Conservation (phyloP, 2,888 invertebrate genomes). For the Apamea sordens region DNA sequence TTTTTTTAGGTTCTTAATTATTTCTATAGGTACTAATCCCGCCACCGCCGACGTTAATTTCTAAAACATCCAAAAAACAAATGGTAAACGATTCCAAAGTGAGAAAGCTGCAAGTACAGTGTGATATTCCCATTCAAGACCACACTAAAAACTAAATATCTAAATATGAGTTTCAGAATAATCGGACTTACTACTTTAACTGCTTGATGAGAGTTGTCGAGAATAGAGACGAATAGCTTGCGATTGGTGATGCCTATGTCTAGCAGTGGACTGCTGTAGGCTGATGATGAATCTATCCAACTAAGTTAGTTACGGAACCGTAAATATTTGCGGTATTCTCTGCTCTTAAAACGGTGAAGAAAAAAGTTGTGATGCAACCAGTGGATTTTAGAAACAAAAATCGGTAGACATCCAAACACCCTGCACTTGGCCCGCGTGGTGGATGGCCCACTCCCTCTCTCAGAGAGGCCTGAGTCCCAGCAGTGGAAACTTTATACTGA, state of each 20-base stretch:
- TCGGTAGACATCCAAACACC: neutral
- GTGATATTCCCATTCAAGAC: slow-evolving; percentile 1
- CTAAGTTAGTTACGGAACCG: neutral
- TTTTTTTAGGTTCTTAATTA: no score
- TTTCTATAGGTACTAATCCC: neutral
- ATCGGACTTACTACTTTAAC: neutral
- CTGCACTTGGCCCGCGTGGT: neutral
- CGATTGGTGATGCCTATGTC: neutral
- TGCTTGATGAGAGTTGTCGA: neutral
- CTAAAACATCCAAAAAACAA: neutral
- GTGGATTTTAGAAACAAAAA: neutral
- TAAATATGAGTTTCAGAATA: neutral
- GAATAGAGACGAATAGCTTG: neutral
- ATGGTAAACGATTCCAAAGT: neutral
- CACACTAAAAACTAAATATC: neutral
- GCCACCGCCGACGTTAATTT: no score
- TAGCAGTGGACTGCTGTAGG: neutral
- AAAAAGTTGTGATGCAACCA: neutral
- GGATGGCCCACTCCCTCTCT: no score
- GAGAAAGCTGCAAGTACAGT: neutral
- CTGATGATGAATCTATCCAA: neutral
- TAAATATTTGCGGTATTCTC: neutral
- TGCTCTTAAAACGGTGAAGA: neutral
- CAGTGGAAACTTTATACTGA: no score
- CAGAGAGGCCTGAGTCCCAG: no score